These are phyloP conservation scores for Chromis chromis DNA, from an alignment of 2,797 vertebrate species.

Conservation along the genomic window DNA sequence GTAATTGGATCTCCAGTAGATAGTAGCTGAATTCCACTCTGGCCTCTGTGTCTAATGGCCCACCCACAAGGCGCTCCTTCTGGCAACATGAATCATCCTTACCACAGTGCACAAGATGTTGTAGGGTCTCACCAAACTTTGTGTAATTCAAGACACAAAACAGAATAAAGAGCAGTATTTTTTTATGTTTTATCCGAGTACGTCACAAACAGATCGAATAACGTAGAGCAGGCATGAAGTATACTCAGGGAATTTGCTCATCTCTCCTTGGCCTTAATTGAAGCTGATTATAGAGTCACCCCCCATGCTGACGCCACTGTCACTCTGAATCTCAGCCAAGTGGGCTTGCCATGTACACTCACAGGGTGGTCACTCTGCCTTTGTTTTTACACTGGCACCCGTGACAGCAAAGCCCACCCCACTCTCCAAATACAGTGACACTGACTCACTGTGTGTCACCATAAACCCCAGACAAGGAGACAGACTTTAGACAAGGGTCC, in stretches of 20 bases:
- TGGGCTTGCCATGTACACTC: constrained; percentile 68
- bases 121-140: constrained; percentile 47
- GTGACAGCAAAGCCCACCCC: constrained; percentile 60
- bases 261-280: constrained; percentile 82
- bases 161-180: background rate
- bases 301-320: constrained; percentile 75
- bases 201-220: constrained; percentile 25
- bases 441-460: constrained; percentile 78
- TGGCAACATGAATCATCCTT: constrained; percentile 72
- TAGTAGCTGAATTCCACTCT: constrained; percentile 53
- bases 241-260: constrained; percentile 54
- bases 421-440: constrained; percentile 55
- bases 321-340: constrained; percentile 77
- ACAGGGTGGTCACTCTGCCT: constrained; percentile 81
- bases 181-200: constrained; percentile 2
- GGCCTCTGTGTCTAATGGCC: constrained; percentile 69
- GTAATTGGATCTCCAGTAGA: constrained; percentile 69
- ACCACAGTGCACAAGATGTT: constrained; percentile 37
- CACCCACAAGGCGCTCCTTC: constrained; percentile 65
- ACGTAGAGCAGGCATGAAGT: constrained; percentile 29
- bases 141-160: constrained; percentile 15
- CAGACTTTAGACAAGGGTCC: constrained; percentile 44
- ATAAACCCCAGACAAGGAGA: constrained; percentile 39
- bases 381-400: constrained; percentile 75
- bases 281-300: constrained; percentile 83